A percentile compares a stretch with the other conserved stretches of the same genome.
These are phyloP conservation scores for Callinectes sapidus DNA, from an alignment of 2,888 invertebrate species.

Conservation along the genomic window DNA sequence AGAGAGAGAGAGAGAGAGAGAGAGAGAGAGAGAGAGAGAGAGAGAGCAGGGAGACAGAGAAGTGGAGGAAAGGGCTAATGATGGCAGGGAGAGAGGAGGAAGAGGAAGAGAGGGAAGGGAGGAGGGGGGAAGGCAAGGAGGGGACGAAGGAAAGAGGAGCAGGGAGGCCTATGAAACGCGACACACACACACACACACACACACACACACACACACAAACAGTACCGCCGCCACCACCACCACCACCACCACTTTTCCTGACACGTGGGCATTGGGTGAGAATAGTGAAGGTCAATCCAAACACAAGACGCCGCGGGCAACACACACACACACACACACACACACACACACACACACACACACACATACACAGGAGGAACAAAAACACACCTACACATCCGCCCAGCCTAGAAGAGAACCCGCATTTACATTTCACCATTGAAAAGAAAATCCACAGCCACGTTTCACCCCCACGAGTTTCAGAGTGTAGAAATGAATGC, in stretches of 20 bases:
- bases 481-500: not conserved
- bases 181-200: not conserved
- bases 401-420: not conserved
- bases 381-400: not conserved
- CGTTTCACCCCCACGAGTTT: not conserved
- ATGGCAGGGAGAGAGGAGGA: not conserved
- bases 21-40: not conserved
- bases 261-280: not conserved
- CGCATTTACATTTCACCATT: not conserved
- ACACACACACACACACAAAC: not conserved
- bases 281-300: not conserved
- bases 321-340: not conserved
- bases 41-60: not conserved
- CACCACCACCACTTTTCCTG: not conserved
- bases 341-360: not conserved
- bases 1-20: no score
- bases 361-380: not conserved
- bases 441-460: not conserved
- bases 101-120: not conserved
- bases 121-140: not conserved
- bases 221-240: not conserved
- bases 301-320: not conserved
- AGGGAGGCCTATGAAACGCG: not conserved
- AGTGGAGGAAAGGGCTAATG: not conserved
- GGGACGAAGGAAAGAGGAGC: not conserved